Conservation (phyloP, 2,113 vertebrate genomes). For the Rhea americana region DNA sequence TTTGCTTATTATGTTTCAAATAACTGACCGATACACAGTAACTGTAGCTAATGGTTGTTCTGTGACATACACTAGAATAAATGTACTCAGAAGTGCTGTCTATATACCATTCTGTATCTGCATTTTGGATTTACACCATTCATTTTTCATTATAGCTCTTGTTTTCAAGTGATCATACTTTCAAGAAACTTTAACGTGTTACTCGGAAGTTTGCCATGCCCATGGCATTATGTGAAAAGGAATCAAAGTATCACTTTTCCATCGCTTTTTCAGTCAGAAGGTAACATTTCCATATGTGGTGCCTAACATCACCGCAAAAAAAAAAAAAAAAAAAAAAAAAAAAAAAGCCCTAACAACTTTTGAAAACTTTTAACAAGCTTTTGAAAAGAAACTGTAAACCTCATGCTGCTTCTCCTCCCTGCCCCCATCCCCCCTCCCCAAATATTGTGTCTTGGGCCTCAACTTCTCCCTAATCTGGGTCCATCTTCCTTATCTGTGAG, state of each 20-base stretch:
- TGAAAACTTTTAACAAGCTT: no score
- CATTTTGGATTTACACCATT: background rate
- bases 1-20: background rate
- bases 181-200: background rate
- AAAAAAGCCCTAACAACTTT: background rate
- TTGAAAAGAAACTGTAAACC: background rate
- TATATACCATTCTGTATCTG: background rate
- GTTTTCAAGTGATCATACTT: background rate
- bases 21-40: background rate
- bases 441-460: background rate
- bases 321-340: background rate
- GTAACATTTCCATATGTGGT: background rate
- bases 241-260: background rate
- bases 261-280: background rate
- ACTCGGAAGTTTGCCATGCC: background rate
- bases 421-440: background rate
- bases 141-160: background rate
- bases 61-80: background rate
- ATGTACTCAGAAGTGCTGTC: background rate
- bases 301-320: background rate
- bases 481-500: background rate
- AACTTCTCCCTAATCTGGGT: background rate
- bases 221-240: background rate
- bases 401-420: background rate
- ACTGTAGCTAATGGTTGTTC: background rate